Conservation (phyloP, 2,888 invertebrate species). For the Lasioglossum figueresi region DNA sequence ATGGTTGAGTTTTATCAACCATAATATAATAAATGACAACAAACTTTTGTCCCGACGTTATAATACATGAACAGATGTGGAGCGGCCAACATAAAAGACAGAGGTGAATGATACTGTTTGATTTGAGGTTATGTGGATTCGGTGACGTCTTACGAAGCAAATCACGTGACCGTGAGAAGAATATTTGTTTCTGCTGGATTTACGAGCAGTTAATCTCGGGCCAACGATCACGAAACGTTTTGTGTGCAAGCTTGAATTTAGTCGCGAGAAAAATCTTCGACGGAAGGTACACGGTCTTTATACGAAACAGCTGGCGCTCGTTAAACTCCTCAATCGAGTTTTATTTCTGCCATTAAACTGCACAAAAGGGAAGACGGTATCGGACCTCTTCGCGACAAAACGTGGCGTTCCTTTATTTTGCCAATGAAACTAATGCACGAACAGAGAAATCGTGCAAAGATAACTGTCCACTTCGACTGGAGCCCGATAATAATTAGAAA, state of each 20-base stretch:
- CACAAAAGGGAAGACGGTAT: constrained; percentile 23
- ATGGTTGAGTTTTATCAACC: too few species aligned
- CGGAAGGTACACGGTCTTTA: not conserved
- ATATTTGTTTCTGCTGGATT: not conserved
- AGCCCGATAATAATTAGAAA: constrained; percentile 10
- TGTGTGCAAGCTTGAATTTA: constrained; percentile 4
- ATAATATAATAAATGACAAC: too few species aligned
- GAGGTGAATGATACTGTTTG: not conserved
- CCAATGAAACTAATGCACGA: constrained; percentile 29
- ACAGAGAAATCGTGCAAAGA: not conserved
- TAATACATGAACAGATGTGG: too few species aligned
- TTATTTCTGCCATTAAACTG: constrained; percentile 21
- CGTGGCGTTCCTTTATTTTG: constrained; percentile 34
- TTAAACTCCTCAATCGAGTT: constrained; percentile 36
- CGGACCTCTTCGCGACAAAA: not conserved
- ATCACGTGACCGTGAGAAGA: not conserved
- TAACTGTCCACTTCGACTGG: not conserved
- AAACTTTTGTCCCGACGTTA: too few species aligned
- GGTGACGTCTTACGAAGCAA: not conserved
- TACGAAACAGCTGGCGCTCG: constrained; percentile 30
- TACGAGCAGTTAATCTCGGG: not conserved
- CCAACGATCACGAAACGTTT: not conserved
- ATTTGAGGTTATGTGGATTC: not conserved
- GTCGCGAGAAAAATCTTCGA: constrained; percentile 8
- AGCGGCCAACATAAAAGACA: not conserved